Evolutionary conservation across 1,140 invertebrate species (phyloP).

Genomic region (Drosophila setifemur): DNA sequence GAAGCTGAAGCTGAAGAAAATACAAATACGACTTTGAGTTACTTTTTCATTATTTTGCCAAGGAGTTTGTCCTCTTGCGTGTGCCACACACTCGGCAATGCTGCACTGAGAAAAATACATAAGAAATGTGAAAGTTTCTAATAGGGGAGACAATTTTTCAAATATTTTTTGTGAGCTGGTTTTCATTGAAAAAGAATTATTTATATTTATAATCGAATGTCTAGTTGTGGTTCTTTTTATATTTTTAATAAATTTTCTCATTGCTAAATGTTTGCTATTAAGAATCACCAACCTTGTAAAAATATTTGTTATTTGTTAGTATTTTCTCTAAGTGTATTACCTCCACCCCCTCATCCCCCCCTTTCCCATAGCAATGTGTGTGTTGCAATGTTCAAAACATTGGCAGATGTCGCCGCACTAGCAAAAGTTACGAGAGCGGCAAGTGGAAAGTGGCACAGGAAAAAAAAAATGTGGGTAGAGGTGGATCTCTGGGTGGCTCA

Average conservation of each 20-base stretch:
- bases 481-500: background rate
- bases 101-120: background rate
- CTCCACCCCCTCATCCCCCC: background rate
- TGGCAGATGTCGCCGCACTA: conserved; percentile 78
- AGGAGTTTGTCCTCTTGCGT: conserved; percentile 74
- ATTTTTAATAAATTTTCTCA: no score
- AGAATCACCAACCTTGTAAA: no score
- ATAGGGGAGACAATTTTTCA: no score
- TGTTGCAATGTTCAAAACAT: conserved; percentile 77
- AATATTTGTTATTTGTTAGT: no score
- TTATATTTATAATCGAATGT: no score
- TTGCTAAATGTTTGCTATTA: no score
- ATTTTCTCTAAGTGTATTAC: background rate
- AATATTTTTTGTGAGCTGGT: no score
- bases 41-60: conserved; percentile 79
- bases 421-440: conserved; percentile 64
- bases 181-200: no score
- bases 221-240: no score
- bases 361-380: conserved; percentile 20
- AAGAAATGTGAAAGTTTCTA: no score
- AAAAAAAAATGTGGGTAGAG: background rate
- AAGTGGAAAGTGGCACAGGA: conserved; percentile 38
- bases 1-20: conserved; percentile 61
- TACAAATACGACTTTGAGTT: conserved; percentile 80
- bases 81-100: conserved; percentile 37